phyloP scores from a whole-genome alignment of 2,113 vertebrate genomes.

The Zosterops lateralis region DNA sequence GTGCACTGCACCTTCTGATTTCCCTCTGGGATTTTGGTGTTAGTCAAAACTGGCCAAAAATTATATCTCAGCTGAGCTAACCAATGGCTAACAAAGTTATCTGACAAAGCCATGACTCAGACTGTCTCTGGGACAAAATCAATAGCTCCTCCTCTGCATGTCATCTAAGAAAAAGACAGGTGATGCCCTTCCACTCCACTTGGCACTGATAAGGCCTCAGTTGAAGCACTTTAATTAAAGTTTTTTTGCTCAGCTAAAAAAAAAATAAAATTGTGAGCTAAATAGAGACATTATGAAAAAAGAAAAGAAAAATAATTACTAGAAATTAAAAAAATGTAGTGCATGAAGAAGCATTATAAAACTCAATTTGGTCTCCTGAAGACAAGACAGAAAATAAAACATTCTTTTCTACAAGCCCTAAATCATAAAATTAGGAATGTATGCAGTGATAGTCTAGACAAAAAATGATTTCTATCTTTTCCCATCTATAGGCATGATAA shows the following conservation, averaged over 20 bases:
- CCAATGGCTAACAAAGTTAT: background rate
- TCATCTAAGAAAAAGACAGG: background rate
- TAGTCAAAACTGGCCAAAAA: background rate
- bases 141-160: background rate
- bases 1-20: background rate
- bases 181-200: background rate
- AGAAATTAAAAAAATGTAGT: background rate
- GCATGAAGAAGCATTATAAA: background rate
- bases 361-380: background rate
- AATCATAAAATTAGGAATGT: background rate
- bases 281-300: background rate
- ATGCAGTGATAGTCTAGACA: background rate
- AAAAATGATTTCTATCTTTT: background rate
- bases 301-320: background rate
- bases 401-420: background rate
- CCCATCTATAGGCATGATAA: background rate
- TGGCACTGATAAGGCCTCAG: background rate
- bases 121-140: slow-evolving; percentile 4
- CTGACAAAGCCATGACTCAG: slow-evolving; percentile 17
- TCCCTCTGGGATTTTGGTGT: background rate
- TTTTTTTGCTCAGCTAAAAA: background rate
- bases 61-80: background rate
- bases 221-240: background rate
- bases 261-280: background rate
- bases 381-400: background rate